A percentile compares a stretch with the other conserved stretches of the same genome.
Evolutionary conservation across 2,797 vertebrate genomes (phyloP).

Genomic region (Glyptemys insculpta): DNA sequence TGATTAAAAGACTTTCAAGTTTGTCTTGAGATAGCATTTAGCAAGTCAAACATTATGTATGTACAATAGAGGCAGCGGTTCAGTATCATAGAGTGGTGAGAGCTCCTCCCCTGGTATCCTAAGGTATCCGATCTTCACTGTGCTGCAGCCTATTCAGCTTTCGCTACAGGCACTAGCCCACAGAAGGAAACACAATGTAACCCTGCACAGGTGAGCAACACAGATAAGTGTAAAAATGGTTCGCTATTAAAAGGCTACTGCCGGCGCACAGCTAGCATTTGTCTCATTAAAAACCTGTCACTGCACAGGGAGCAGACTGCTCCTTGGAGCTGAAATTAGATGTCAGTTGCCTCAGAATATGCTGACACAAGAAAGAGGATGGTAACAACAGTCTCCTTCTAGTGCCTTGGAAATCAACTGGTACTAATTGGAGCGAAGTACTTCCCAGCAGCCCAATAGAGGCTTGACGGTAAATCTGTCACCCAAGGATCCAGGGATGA

Average conservation of each 20-base stretch:
- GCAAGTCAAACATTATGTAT: background rate
- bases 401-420: constrained; percentile 32
- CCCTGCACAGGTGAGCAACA: background rate
- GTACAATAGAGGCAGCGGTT: background rate
- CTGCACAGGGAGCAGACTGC: constrained; percentile 48
- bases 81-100: background rate
- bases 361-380: constrained; percentile 38
- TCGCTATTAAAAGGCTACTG: constrained; percentile 10
- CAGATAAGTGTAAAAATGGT: background rate
- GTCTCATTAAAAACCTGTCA: constrained; percentile 66
- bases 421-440: background rate
- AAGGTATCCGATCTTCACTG: background rate
- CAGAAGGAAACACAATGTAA: background rate
- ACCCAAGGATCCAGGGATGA: background rate
- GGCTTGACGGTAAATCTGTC: constrained; percentile 21
- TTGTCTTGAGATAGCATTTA: background rate
- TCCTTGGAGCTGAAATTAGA: constrained; percentile 59
- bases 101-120: background rate
- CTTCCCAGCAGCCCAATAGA: background rate
- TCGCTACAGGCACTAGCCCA: background rate
- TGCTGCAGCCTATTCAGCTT: background rate
- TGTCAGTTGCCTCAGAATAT: constrained; percentile 57
- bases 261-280: constrained; percentile 37
- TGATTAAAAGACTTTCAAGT: background rate
- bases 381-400: constrained; percentile 44